Conservation (phyloP, 1,140 invertebrate genomes). For the Caenorhabditis latens region DNA sequence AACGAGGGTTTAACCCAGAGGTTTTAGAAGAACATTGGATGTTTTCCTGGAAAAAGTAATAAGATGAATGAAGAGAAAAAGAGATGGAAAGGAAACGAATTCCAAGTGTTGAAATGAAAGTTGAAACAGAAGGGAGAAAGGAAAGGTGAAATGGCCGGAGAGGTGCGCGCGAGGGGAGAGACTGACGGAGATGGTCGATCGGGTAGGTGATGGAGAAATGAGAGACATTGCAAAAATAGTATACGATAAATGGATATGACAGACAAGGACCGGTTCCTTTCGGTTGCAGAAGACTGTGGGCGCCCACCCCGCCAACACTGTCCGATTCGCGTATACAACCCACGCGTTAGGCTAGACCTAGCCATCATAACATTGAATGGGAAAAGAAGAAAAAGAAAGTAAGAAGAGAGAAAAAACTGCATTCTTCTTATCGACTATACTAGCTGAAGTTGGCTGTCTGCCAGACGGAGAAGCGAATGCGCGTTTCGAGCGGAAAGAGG, state of each 20-base stretch:
- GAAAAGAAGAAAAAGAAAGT: conserved; percentile 8
- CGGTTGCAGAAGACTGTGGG: background rate
- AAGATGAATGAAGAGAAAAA: background rate
- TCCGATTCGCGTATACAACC: conserved; percentile 23
- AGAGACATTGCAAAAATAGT: too few relatives aligned
- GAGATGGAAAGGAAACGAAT: background rate
- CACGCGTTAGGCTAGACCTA: conserved; percentile 13
- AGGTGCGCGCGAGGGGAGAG: background rate
- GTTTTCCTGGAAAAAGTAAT: conserved; percentile 1
- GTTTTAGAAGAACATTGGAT: background rate
- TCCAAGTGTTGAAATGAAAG: conserved; percentile 1
- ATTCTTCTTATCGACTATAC: background rate
- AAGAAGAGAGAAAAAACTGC: background rate
- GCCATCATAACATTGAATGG: background rate
- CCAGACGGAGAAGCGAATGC: background rate
- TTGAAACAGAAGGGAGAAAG: conserved; percentile 31
- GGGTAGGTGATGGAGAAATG: background rate
- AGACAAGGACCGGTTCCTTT: conserved; percentile 21
- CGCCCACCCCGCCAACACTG: background rate
- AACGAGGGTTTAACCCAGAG: conserved; percentile 36
- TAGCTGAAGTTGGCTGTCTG: conserved; percentile 33
- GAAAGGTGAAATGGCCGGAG: conserved; percentile 48
- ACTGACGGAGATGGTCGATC: conserved; percentile 4
- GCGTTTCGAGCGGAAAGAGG: conserved; percentile 36
- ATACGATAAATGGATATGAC: background rate